These are phyloP conservation scores for Tiphia femorata DNA, from an alignment of 2,888 invertebrate species.

Conservation along the genomic window DNA sequence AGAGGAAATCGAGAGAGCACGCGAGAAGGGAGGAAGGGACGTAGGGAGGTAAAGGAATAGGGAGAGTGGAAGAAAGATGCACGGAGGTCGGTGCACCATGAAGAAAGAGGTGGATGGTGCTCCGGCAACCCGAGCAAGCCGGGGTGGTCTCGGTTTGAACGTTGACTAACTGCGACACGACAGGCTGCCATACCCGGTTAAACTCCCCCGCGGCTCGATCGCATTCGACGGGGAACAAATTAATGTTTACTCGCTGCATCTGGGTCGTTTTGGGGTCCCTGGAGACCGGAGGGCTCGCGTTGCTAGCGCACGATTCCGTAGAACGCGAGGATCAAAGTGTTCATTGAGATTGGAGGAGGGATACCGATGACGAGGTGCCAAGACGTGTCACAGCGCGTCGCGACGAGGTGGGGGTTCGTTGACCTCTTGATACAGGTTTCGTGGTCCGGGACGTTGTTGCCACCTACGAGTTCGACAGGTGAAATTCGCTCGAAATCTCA, in stretches of 20 bases:
- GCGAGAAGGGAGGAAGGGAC: neutral
- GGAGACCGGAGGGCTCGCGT: conserved; percentile 12
- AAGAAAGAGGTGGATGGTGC: conserved; percentile 30
- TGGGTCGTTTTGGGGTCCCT: conserved; percentile 33
- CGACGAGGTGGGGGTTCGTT: conserved; percentile 1
- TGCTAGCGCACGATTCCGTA: conserved; percentile 2
- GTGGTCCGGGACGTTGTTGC: conserved; percentile 2
- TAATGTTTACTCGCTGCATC: conserved; percentile 49
- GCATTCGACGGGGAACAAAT: conserved; percentile 55
- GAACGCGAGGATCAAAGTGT: conserved; percentile 11
- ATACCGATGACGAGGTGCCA: conserved; percentile 29
- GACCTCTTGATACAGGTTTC: conserved; percentile 13
- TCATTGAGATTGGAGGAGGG: neutral
- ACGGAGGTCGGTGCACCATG: conserved; percentile 36
- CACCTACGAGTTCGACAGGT: conserved; percentile 19
- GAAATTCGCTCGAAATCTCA: conserved; percentile 8
- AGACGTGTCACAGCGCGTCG: conserved; percentile 23
- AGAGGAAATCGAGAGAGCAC: neutral
- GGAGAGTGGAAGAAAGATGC: conserved; percentile 1
- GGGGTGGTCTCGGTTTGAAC: conserved; percentile 56
- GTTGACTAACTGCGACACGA: conserved; percentile 61
- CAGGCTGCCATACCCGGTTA: conserved; percentile 57
- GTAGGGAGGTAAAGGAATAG: neutral
- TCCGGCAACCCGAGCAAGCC: conserved; percentile 37
- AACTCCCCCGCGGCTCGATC: conserved; percentile 52